Evolutionary conservation across 2,113 vertebrate species (phyloP).

Genomic region (Brachyhypopomus gauderio): DNA sequence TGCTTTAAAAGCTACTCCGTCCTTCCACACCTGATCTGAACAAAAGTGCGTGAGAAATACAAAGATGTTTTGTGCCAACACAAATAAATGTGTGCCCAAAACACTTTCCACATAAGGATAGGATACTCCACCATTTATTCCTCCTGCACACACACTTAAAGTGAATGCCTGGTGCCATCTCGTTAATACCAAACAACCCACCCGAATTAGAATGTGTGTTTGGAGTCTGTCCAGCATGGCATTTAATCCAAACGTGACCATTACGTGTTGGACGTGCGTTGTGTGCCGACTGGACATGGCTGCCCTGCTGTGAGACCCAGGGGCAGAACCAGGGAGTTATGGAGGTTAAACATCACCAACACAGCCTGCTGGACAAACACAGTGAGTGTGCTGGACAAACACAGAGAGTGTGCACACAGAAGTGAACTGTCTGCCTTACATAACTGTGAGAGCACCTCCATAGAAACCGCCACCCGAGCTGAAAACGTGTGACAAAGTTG

Average conservation of each 20-base stretch:
- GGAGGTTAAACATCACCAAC: background rate
- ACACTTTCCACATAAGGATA: background rate
- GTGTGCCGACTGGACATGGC: no score
- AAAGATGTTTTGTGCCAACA: background rate
- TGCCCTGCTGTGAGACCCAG: background rate
- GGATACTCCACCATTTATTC: background rate
- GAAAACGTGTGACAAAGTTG: background rate
- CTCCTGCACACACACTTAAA: background rate
- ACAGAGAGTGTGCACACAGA: background rate
- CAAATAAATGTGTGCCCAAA: background rate
- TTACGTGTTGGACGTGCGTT: no score
- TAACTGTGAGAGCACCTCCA: background rate
- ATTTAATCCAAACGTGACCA: no score
- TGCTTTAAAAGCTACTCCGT: no score
- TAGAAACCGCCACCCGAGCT: background rate
- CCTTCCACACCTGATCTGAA: background rate
- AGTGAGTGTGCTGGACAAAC: background rate
- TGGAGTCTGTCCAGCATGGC: no score
- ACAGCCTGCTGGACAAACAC: slow-evolving; percentile 5
- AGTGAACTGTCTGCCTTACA: background rate
- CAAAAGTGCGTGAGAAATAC: background rate
- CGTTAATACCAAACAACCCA: no score
- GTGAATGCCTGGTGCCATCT: background rate
- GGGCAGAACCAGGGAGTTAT: no score
- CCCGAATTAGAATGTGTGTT: no score